Conservation (phyloP, 2,113 vertebrate species). For the Varanus komodoensis region DNA sequence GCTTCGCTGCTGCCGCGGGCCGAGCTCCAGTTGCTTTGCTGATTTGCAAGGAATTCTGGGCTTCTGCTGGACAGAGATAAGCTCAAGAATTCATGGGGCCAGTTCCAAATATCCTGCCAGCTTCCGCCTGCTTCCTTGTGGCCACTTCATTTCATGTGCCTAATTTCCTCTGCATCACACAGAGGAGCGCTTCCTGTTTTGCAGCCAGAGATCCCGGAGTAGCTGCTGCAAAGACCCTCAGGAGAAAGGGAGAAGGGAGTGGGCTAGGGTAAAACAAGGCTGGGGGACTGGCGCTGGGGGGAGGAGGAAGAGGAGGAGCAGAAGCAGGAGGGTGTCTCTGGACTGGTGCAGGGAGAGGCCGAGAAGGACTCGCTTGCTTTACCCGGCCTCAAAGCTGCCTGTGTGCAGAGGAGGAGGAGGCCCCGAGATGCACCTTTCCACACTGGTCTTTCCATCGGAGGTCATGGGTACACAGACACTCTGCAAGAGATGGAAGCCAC, state of each 20-base stretch:
- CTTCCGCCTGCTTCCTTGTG: constrained; percentile 76
- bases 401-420: too few relatives aligned
- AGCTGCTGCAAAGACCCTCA: constrained; percentile 31
- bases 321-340: not conserved
- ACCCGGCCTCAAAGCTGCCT: not conserved
- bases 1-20: constrained; percentile 27
- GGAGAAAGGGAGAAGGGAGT: constrained; percentile 53
- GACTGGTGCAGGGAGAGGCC: not conserved
- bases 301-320: too few relatives aligned
- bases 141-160: constrained; percentile 71
- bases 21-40: constrained; percentile 74
- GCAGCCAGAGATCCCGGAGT: constrained; percentile 28
- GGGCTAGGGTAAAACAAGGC: too few relatives aligned
- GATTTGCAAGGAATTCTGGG: constrained; percentile 73
- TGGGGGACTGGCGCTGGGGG: not conserved
- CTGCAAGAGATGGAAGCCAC: not conserved
- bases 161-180: constrained; percentile 72
- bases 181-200: constrained; percentile 73
- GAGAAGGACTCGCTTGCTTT: not conserved
- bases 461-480: not conserved
- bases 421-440: too few relatives aligned
- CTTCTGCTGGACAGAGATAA: constrained; percentile 76
- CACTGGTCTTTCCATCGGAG: not conserved
- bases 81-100: constrained; percentile 73
- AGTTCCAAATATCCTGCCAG: constrained; percentile 77